Base-by-base conservation (phyloP, 2,113 vertebrate species). In the Brachyistius frenatus region DNA sequence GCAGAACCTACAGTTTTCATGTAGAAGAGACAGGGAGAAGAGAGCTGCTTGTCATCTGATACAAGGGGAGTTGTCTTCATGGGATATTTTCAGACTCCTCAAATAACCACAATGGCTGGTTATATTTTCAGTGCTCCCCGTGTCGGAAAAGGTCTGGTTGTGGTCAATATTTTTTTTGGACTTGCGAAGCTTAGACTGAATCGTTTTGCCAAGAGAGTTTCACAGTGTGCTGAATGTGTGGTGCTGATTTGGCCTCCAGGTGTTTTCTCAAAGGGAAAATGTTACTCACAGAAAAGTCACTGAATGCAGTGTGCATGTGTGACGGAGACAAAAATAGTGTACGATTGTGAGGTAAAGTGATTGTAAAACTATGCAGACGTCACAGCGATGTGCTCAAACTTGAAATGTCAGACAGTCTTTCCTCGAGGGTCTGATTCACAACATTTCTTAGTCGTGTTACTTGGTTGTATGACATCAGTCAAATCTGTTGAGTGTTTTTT, bases 51-150 rank as follows among this genome's bases (percentile, higher is more conserved):
- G 84, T 85, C 81, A 90, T 89, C 39, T 74, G 65, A 78, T 76
- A 71, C 44, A 62, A 2, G 5, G 69, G 87, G 81, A 86, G 86
- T 83, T 87, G 80, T 84, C 80, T 75, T 80, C 11, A 30, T 66
- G 39, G 63, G 65, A 41, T 91, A 81, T 91, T 86, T 89, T 86
- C 73, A 89, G 77, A 65, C 76, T 89, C 56, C 46, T 85, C 57
- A 70, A 82, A 84, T 89, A 89, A 87, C 90, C 86, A 87, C 85
- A 85, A 89, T 88, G 77, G 68, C 65, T 60, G 61, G 80, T 86
- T 91, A 58, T 87, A 85, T 86, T 88, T 89, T 66, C 65, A 72
- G 81, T 58, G 15, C 65, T 84, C 53, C 37, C 69, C 36, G 23
- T 37, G 57, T 41, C 74, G 77, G 62, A 87, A 78, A 80, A 76